Conservation (phyloP, 35 echinoderm and acorn worm genomes). For the Hemicentrotus pulcherrimus region DNA sequence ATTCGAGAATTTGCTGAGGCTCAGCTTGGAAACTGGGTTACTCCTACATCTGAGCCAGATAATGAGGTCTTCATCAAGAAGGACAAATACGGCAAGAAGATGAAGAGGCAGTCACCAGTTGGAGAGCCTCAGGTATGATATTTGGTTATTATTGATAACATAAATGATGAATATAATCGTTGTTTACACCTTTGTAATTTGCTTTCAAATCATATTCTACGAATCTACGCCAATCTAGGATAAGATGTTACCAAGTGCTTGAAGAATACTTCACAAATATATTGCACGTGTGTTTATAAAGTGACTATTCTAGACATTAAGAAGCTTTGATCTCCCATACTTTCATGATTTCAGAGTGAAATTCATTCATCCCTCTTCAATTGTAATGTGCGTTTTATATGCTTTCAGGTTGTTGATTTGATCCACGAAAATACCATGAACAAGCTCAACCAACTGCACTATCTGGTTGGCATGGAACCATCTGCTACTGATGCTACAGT, state of each 20-base stretch:
- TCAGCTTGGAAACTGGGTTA: slow-evolving; percentile 41
- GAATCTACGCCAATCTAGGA: too few relatives aligned
- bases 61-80: slow-evolving; percentile 21
- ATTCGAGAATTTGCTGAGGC: slow-evolving; percentile 52
- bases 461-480: slow-evolving; percentile 58
- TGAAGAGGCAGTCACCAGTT: not conserved
- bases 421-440: slow-evolving; percentile 55
- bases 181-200: too few relatives aligned
- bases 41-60: not conserved
- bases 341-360: not conserved
- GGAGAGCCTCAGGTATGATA: not conserved
- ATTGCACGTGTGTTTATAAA: too few relatives aligned
- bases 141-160: too few relatives aligned
- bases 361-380: not conserved
- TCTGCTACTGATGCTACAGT: slow-evolving; percentile 60
- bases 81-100: slow-evolving; percentile 14
- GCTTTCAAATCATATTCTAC: too few relatives aligned
- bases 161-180: too few relatives aligned
- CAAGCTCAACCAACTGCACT: slow-evolving; percentile 73
- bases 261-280: too few relatives aligned
- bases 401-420: slow-evolving; percentile 48
- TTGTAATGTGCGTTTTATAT: not conserved
- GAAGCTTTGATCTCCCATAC: not conserved
- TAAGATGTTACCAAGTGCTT: too few relatives aligned
- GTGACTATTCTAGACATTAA: too few relatives aligned